These are phyloP conservation scores for Apotomis capreana DNA, from an alignment of 2,888 invertebrate genomes.

Conservation along the genomic window DNA sequence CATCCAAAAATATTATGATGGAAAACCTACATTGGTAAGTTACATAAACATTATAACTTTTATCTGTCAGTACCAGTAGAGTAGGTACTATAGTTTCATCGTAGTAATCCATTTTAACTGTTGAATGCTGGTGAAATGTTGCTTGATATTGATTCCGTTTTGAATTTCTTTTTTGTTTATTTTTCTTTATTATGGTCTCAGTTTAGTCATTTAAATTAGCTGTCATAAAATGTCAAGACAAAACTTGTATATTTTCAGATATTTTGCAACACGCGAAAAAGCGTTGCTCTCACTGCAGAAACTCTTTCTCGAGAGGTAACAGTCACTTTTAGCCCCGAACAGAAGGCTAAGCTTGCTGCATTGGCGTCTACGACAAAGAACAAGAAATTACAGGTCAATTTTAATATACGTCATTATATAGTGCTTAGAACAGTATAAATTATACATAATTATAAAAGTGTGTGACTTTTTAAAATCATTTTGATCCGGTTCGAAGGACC, in stretches of 20 bases:
- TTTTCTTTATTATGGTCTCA: too few relatives aligned
- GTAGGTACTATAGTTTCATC: too few relatives aligned
- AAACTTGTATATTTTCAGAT: conserved; percentile 70
- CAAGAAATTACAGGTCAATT: conserved; percentile 75
- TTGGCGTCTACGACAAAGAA: conserved; percentile 74
- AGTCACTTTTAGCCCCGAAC: conserved; percentile 78
- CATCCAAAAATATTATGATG: conserved; percentile 87
- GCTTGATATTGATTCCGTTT: too few relatives aligned
- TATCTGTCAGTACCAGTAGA: neutral
- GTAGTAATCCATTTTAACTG: too few relatives aligned
- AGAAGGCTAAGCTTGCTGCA: conserved; percentile 79
- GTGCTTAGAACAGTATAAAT: too few relatives aligned
- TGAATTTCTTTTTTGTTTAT: too few relatives aligned
- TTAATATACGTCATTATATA: neutral
- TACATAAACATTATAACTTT: neutral
- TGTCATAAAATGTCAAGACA: too few relatives aligned
- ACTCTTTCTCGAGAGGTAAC: conserved; percentile 84
- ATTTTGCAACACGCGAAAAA: conserved; percentile 91
- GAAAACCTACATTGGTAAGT: conserved; percentile 88
- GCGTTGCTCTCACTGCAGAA: conserved; percentile 87
- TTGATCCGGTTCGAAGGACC: too few relatives aligned
- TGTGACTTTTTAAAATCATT: too few relatives aligned
- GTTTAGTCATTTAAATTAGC: too few relatives aligned
- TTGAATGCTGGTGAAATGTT: too few relatives aligned
- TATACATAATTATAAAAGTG: too few relatives aligned